These are phyloP conservation scores for Sciurus niger DNA, from an alignment of 2,113 vertebrate genomes.

Conservation along the genomic window DNA sequence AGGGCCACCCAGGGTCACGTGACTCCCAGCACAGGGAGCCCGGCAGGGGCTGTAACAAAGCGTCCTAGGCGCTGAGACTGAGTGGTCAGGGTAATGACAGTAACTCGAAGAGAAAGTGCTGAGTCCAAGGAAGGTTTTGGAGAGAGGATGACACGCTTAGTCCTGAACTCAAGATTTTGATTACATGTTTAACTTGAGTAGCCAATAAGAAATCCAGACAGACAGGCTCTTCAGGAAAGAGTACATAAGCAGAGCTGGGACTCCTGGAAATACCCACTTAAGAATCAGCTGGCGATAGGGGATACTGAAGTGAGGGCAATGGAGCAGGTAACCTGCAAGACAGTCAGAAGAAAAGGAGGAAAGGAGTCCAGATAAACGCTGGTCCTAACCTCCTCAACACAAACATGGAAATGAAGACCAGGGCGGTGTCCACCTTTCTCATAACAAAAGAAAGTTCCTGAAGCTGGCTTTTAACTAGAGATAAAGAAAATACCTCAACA, in stretches of 20 bases:
- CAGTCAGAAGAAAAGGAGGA: too few relatives aligned
- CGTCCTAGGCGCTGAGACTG: neutral
- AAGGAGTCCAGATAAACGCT: neutral
- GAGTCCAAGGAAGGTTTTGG: neutral
- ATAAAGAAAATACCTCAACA: neutral
- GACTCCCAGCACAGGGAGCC: accelerated
- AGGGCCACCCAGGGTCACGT: accelerated
- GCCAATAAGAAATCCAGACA: neutral
- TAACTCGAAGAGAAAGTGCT: accelerated
- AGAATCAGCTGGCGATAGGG: neutral
- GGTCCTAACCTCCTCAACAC: neutral
- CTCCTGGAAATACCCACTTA: neutral
- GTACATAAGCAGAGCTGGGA: neutral
- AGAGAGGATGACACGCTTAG: neutral
- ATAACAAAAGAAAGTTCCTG: constrained; percentile 10
- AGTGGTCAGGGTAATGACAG: accelerated
- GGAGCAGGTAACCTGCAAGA: neutral
- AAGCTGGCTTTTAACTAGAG: neutral
- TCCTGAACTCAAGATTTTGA: neutral
- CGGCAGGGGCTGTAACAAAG: neutral
- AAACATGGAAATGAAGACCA: neutral
- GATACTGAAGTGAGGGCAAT: accelerated
- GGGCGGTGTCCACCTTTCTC: neutral
- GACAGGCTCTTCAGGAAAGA: neutral
- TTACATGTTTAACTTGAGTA: neutral